A percentile compares a stretch with the other conserved stretches of the same genome.
Evolutionary conservation across 2,797 vertebrate species (phyloP).

Genomic region (Molossus alvarezi): DNA sequence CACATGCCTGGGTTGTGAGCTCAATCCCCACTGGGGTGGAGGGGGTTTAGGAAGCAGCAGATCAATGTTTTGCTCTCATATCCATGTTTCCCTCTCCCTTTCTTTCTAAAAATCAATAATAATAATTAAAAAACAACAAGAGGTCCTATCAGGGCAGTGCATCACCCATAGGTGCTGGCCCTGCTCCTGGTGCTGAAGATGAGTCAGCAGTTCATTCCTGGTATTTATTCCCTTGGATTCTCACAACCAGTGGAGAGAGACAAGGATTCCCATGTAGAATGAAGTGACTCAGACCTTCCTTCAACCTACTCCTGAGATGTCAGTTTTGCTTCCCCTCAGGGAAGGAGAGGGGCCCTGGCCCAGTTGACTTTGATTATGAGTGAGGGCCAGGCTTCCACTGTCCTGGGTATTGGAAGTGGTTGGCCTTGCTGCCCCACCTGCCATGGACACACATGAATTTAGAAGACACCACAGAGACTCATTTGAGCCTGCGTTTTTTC

Average conservation of each 20-base stretch:
- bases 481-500: constrained; percentile 68
- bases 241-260: background rate
- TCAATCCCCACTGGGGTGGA: background rate
- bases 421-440: background rate
- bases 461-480: constrained; percentile 45
- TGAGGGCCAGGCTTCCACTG: background rate
- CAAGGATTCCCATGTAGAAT: background rate
- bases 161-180: background rate
- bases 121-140: no score
- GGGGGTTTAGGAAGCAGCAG: background rate
- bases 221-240: background rate
- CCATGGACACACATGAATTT: background rate
- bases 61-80: background rate
- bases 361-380: background rate
- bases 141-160: background rate
- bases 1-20: background rate
- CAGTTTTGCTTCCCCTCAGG: background rate
- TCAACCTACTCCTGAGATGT: background rate
- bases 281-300: background rate
- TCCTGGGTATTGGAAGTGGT: background rate
- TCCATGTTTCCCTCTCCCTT: background rate
- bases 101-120: background rate
- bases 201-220: background rate
- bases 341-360: background rate
- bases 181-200: background rate